These are phyloP conservation scores for Apoda limacodes DNA, from an alignment of 2,888 invertebrate genomes.

Conservation along the genomic window DNA sequence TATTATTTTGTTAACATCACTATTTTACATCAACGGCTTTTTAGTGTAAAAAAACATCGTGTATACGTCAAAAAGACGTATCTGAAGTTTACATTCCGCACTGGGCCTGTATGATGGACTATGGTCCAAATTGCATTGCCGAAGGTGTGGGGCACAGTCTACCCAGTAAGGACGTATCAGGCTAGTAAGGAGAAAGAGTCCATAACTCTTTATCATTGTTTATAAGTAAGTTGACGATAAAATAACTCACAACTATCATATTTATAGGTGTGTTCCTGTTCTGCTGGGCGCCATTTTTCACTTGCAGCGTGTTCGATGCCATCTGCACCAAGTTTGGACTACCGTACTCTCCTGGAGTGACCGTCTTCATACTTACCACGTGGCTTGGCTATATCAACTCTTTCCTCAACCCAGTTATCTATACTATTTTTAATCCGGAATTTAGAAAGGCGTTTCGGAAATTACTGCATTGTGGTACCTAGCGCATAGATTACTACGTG, in stretches of 20 bases:
- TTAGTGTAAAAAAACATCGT: no score
- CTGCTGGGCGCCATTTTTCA: conserved; percentile 99
- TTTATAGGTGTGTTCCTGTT: conserved; percentile 93
- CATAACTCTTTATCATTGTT: no score
- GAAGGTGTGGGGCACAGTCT: no score
- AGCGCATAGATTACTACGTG: conserved; percentile 54
- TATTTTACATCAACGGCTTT: no score
- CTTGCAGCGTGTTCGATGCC: conserved; percentile 97
- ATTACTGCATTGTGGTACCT: conserved; percentile 79
- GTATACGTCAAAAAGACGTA: no score
- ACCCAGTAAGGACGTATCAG: no score
- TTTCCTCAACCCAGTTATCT: conserved; percentile 92
- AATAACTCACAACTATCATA: conserved; percentile 12
- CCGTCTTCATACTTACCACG: conserved; percentile 92
- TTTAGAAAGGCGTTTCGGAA: conserved; percentile 98
- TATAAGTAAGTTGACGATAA: no score
- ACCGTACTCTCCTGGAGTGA: conserved; percentile 85
- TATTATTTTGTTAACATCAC: no score
- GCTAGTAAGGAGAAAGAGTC: no score
- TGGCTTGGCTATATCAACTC: conserved; percentile 99
- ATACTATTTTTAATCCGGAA: conserved; percentile 96
- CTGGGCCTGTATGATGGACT: no score
- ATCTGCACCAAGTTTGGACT: conserved; percentile 89
- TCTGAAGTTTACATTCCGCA: no score
- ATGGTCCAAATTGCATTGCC: no score